A percentile compares a stretch with the other conserved stretches of the same genome.
phyloP scores from a whole-genome alignment of 2,888 invertebrate genomes.

The Bombylius discolor region DNA sequence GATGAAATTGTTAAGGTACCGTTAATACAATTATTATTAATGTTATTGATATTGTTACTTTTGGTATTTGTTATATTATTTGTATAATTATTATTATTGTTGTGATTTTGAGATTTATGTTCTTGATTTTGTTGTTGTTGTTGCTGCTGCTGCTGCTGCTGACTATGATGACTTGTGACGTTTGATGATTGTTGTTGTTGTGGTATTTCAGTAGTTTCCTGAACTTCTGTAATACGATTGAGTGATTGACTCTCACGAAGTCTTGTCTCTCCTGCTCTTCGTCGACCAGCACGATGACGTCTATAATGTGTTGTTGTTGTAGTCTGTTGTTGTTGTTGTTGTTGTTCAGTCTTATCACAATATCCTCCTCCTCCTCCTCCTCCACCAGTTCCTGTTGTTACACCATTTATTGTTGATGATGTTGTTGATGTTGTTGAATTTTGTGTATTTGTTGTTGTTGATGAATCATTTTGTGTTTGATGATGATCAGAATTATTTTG shows the following conservation, averaged over 20 bases:
- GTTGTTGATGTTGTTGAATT: background rate
- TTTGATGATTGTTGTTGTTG: conserved; percentile 19
- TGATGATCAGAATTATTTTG: background rate
- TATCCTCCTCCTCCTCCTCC: background rate
- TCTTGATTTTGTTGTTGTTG: background rate
- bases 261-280: conserved; percentile 48
- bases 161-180: too few relatives aligned
- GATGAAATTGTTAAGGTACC: background rate
- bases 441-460: background rate
- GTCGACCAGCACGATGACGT: conserved; percentile 42
- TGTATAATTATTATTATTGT: conserved; percentile 1
- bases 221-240: conserved; percentile 75
- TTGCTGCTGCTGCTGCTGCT: background rate
- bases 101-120: background rate
- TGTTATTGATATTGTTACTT: background rate
- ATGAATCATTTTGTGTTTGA: background rate
- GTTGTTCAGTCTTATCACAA: conserved; percentile 13
- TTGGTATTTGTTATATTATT: background rate
- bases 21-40: background rate
- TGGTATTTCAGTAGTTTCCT: conserved; percentile 46
- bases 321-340: conserved; percentile 8
- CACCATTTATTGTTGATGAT: conserved; percentile 7
- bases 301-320: conserved; percentile 21
- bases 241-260: conserved; percentile 72
- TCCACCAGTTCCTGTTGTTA: background rate